Evolutionary conservation across 2,797 vertebrate genomes (phyloP).

Genomic region (Hyperoplus lanceolatus): DNA sequence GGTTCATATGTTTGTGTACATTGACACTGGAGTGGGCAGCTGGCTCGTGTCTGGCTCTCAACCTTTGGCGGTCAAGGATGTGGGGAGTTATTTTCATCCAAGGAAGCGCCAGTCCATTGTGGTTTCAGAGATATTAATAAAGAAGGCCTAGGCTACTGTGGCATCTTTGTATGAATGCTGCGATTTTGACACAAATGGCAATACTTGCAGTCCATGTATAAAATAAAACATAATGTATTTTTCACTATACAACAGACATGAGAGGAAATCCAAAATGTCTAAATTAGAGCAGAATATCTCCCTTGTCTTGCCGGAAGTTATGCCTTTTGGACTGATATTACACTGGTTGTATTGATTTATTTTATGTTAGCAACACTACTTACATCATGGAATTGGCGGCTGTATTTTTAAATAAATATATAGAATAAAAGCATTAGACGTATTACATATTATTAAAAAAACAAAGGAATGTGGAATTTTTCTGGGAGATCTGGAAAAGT

Average conservation of each 20-base stretch:
- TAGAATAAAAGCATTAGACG: too few relatives aligned
- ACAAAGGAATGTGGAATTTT: too few relatives aligned
- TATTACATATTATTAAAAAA: too few relatives aligned
- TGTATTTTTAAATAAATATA: background rate
- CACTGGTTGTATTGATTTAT: background rate
- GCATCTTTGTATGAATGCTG: constrained; percentile 37
- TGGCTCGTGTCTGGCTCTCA: constrained; percentile 46
- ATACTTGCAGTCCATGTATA: background rate
- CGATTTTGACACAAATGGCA: constrained; percentile 33
- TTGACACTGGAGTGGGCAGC: constrained; percentile 47
- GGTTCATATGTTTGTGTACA: constrained; percentile 40
- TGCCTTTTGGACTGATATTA: background rate
- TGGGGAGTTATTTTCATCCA: constrained; percentile 69
- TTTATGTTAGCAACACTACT: background rate
- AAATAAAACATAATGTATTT: background rate
- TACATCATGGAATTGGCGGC: background rate
- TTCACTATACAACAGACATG: background rate
- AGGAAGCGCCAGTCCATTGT: constrained; percentile 52
- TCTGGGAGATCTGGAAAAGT: too few relatives aligned
- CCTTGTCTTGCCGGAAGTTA: background rate
- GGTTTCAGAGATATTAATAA: constrained; percentile 63
- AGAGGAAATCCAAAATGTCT: background rate
- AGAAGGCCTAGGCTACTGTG: constrained; percentile 1
- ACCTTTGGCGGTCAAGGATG: constrained; percentile 65
- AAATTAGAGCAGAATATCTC: background rate